Evolutionary conservation across 1,140 invertebrate genomes (phyloP).

Genomic region (Ceratitis capitata): DNA sequence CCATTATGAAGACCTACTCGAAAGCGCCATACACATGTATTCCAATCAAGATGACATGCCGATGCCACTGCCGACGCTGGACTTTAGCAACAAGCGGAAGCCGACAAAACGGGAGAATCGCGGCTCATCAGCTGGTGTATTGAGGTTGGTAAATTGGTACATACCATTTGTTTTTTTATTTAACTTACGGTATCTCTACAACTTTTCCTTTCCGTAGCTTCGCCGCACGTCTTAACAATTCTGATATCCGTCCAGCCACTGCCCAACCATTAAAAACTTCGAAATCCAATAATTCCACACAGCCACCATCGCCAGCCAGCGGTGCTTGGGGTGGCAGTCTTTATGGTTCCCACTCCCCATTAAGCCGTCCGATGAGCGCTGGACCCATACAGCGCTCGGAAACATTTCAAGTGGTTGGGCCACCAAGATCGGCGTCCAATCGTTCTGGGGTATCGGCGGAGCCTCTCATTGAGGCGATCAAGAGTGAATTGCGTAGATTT

Average conservation of each 20-base stretch:
- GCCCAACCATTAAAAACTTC: conserved; percentile 60
- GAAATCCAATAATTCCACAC: conserved; percentile 58
- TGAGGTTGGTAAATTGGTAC: conserved; percentile 47
- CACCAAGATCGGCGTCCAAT: not conserved
- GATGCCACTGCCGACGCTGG: conserved; percentile 57
- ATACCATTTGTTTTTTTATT: no score
- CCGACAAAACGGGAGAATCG: conserved; percentile 59
- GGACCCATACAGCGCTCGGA: conserved; percentile 71
- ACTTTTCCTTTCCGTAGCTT: conserved; percentile 40
- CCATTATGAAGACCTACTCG: conserved; percentile 62
- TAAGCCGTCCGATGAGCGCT: conserved; percentile 69
- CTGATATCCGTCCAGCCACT: conserved; percentile 56
- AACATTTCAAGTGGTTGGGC: conserved; percentile 40
- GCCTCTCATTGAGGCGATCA: conserved; percentile 73
- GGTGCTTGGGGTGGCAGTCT: conserved; percentile 61
- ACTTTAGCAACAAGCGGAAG: conserved; percentile 58
- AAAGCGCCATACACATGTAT: conserved; percentile 64
- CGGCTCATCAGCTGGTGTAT: conserved; percentile 59
- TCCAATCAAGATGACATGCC: conserved; percentile 61
- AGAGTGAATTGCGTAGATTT: conserved; percentile 70
- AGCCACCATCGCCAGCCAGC: conserved; percentile 59
- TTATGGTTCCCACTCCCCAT: conserved; percentile 57
- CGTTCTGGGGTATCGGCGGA: conserved; percentile 63
- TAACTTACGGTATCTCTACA: not conserved
- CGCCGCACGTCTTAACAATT: conserved; percentile 47